Evolutionary conservation across 64 coral and sea anemone genomes (phyloP).

Genomic region (Acropora tenuis): DNA sequence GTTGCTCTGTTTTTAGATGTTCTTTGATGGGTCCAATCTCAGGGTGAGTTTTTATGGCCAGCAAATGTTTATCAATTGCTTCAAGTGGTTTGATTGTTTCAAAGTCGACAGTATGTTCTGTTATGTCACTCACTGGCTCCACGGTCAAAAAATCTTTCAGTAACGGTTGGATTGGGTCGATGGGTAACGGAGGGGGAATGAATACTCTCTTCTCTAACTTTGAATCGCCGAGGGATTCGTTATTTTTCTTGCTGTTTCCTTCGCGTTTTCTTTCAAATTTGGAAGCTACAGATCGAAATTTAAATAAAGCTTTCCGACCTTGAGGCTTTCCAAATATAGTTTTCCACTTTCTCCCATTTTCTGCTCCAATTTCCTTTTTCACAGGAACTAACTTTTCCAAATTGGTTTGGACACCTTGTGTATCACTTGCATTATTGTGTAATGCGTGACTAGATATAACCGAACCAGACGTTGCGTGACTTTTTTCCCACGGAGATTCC

Average conservation of each 20-base stretch:
- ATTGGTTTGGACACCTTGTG: neutral
- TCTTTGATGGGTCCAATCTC: conserved; percentile 60
- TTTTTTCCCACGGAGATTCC: conserved; percentile 30
- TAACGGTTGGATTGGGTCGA: conserved; percentile 33
- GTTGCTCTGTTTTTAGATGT: conserved; percentile 20
- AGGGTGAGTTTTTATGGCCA: conserved; percentile 38
- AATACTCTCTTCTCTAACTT: conserved; percentile 22
- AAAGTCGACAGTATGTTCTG: conserved; percentile 53
- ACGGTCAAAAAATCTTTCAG: conserved; percentile 42
- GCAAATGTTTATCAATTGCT: conserved; percentile 70
- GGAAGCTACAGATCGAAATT: neutral
- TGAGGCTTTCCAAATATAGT: neutral
- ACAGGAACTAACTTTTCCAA: neutral
- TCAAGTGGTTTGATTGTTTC: conserved; percentile 48
- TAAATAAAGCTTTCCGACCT: neutral
- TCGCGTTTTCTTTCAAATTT: neutral
- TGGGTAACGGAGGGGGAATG: conserved; percentile 46
- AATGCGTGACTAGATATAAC: neutral
- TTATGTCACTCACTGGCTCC: conserved; percentile 55
- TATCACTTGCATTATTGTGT: neutral
- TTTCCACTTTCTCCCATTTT: neutral
- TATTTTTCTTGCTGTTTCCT: neutral
- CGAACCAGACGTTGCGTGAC: neutral
- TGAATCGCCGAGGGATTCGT: neutral
- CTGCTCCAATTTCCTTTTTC: neutral